Evolutionary conservation across 2,113 vertebrate genomes (phyloP), one percentile per base, ranked within the genome.

Genomic region (Herpailurus yagouaroundi): DNA sequence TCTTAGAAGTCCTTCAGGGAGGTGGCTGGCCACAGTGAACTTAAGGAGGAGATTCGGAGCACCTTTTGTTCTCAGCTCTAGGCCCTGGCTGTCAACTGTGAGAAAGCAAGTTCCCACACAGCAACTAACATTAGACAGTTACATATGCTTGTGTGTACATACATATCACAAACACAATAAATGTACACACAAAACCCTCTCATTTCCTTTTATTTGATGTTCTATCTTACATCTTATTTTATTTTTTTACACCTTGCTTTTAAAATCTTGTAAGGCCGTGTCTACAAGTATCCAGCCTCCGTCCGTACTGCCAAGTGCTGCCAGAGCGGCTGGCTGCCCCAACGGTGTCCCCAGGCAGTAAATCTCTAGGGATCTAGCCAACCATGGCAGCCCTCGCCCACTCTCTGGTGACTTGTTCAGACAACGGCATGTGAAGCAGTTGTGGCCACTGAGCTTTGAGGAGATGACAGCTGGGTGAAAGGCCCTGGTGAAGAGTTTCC

Each of bases 21-120:
- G 95, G 64, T 15, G 52, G 64, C 41, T 63, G 41, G 80, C 31
- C 50, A 77, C 29, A 68, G 76, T 4, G 12, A 85, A 41, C 48
- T 23, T 33, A 36, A 55, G 8, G 21, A 63, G 64, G 64, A 7
- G 31, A 29, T 74, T 93, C 74, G 74, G 52, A 96, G 50, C 18
- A 48, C 45, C 92, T 91, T 83, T 38, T 86, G 73, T 92, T 86
- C 68, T 87, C 52, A 87, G 52, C 66, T 82, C 87, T 64, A 33
- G 36, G 50, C 90, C 66, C 85, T 57, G 50, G 27, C 14, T 23
- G 23, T 82, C 27, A 85, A 60, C 85, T 81, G 55, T 64, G 69
- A 91, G 64, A 95, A 52, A 66, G 52, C 64, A 86, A 95, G 50
- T 63, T 92, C 33, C 25, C n/a, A 45, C 29, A 71, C 27, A 81